Evolutionary conservation across 2,797 vertebrate genomes (phyloP).

Genomic region (Prunella strophiata): DNA sequence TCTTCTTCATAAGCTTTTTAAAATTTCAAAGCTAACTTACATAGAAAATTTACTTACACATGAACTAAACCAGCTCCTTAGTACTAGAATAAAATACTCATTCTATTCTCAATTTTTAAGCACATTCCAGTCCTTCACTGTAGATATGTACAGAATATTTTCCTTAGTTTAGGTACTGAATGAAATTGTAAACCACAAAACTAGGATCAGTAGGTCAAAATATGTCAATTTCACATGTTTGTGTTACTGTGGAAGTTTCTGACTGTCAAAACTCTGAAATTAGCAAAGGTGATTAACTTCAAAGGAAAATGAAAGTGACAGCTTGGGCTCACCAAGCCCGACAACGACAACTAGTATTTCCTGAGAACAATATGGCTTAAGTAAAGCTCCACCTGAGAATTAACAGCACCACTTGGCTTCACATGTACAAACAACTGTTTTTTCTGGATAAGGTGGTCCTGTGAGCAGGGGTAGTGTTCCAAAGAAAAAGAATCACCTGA

Average conservation of each 20-base stretch:
- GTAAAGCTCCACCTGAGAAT: background rate
- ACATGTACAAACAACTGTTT: background rate
- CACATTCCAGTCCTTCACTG: background rate
- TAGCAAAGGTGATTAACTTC: background rate
- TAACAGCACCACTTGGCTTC: background rate
- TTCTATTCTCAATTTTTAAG: background rate
- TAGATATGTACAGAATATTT: background rate
- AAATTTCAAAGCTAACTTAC: background rate
- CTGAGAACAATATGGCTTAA: background rate
- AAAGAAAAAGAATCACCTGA: background rate
- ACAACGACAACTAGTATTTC: background rate
- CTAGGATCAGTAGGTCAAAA: background rate
- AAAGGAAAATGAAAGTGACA: background rate
- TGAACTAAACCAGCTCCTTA: background rate
- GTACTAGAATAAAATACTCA: background rate
- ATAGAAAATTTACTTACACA: background rate
- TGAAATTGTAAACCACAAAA: background rate
- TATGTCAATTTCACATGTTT: background rate
- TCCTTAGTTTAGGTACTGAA: background rate
- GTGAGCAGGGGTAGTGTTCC: background rate
- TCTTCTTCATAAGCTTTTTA: background rate
- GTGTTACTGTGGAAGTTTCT: background rate
- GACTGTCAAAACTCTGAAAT: background rate
- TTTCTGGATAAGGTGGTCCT: background rate
- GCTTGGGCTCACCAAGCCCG: background rate